These are phyloP conservation scores for Bos taurus DNA, from an alignment of 2,113 vertebrate genomes.

Conservation along the genomic window DNA sequence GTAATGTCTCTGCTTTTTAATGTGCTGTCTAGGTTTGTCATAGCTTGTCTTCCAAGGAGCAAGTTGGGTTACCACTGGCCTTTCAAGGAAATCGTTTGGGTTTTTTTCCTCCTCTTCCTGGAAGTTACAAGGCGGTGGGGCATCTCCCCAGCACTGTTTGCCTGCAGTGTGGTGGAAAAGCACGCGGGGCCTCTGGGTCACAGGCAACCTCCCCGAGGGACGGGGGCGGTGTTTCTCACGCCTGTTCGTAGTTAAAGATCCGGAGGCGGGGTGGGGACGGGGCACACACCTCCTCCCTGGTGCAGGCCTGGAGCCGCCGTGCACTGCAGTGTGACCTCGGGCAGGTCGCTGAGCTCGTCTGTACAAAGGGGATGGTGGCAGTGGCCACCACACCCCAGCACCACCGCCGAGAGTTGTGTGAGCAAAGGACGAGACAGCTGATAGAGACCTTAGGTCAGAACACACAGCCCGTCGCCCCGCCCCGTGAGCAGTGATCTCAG, in stretches of 20 bases:
- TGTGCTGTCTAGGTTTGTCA: neutral
- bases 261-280: rapidly evolving
- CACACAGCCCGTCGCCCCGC: rapidly evolving
- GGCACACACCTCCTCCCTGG: neutral
- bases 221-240: neutral
- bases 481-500: rapidly evolving
- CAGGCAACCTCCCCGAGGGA: neutral
- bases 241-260: neutral
- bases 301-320: neutral
- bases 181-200: neutral
- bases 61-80: neutral
- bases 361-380: neutral
- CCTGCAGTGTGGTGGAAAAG: neutral
- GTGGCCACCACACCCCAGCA: neutral
- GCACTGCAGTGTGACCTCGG: rapidly evolving
- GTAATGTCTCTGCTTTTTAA: neutral
- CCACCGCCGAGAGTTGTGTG: neutral
- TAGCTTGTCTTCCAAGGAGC: neutral
- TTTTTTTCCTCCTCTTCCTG: neutral
- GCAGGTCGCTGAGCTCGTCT: neutral
- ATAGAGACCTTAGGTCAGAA: neutral
- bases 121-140: rapidly evolving
- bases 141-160: neutral
- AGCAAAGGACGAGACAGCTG: neutral
- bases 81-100: neutral